These are phyloP conservation scores for Lucinisca nassula DNA, from an alignment of 2,888 invertebrate genomes.

Conservation along the genomic window DNA sequence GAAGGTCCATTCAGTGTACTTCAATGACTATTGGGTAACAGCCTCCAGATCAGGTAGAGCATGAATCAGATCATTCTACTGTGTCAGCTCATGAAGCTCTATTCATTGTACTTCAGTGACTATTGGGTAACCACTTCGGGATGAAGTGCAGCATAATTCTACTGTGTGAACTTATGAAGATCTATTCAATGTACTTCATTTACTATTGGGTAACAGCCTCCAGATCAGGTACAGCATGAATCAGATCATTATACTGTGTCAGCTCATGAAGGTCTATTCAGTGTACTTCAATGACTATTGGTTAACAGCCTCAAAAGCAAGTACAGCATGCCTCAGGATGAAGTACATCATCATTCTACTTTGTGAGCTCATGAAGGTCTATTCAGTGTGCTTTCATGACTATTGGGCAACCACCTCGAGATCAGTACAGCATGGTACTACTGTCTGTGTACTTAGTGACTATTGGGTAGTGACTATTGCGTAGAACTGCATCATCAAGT, in stretches of 20 bases:
- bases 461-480: too few species aligned
- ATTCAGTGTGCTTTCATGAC: too few species aligned
- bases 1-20: background rate
- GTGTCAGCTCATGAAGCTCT: background rate
- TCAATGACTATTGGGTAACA: conserved; percentile 27
- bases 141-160: conserved; percentile 68
- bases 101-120: background rate
- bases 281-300: background rate
- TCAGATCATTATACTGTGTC: too few species aligned
- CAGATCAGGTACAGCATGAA: conserved; percentile 67
- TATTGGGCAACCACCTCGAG: too few species aligned
- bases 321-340: too few species aligned
- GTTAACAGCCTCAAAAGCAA: conserved; percentile 56
- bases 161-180: background rate
- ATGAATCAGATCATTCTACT: conserved; percentile 33
- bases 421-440: too few species aligned
- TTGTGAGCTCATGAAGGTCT: too few species aligned
- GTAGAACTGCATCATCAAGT: too few species aligned
- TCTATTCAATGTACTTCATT: background rate
- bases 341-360: too few species aligned
- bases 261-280: background rate
- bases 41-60: conserved; percentile 62
- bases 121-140: conserved; percentile 44
- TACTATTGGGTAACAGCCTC: conserved; percentile 39
- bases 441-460: too few species aligned